Evolutionary conservation across 2,113 vertebrate species (phyloP), one percentile per base, ranked within the genome.

Genomic region (Pagrus major): DNA sequence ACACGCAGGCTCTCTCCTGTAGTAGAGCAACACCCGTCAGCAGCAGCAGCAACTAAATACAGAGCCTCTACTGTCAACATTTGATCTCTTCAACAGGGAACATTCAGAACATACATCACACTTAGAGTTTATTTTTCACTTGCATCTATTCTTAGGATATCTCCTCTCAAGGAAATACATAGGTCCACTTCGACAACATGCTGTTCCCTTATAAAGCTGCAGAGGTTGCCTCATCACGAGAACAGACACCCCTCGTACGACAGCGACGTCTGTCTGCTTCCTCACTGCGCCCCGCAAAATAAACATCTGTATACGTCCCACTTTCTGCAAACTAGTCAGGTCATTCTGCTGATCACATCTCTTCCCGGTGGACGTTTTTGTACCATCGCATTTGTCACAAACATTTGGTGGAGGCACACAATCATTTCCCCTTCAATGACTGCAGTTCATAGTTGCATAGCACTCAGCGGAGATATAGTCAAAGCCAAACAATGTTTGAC

Each of bases 371-470:
- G 80, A 87, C 58, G 55, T 73, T n/a, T 76, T 81, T 83, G 92
- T 88, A 91, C 91, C 90, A 88, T 91, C 79, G 67, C 73, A 65
- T 71, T 80, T 78, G 63, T 85, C 76, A 71, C 39, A 63, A 77
- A 66, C 67, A 56, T 81, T 63, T 75, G 46, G 63, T 35, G 44
- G 83, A 91, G 86, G 81, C 76, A 78, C 71, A 72, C 82, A 61
- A 37, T 71, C 76, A 25, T 68, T 61, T 75, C 20, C 69, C 64
- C 60, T 77, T 82, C 58, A 71, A 10, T 75, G 63, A 80, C 80
- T 85, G 81, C 80, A 84, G 64, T 84, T 78, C 27, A 58, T 27
- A 70, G 47, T 91, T 91, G 91, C 92, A 91, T 91, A 93, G 89
- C 86, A 80, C 77, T 72, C 82, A 75, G 59, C 12, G 5, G 65